Evolutionary conservation across 2,797 vertebrate species (phyloP).

Genomic region (Chiloscyllium punctatum): DNA sequence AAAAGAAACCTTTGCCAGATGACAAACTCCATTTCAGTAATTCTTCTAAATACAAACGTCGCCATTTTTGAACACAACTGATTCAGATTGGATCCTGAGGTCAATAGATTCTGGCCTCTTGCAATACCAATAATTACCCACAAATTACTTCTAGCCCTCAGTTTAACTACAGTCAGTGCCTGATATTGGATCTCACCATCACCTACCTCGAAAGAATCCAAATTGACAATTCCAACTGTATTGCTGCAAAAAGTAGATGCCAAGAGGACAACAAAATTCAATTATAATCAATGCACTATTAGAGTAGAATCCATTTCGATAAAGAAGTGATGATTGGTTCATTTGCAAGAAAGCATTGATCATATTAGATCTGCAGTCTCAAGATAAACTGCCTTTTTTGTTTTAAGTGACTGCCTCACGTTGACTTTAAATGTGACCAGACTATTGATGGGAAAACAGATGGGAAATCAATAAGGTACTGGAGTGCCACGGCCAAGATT

Average conservation of each 20-base stretch:
- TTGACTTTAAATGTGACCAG: neutral
- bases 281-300: conserved; percentile 21
- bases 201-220: neutral
- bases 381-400: conserved; percentile 54
- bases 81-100: neutral
- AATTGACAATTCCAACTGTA: neutral
- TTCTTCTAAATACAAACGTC: neutral
- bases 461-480: conserved; percentile 37
- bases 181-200: neutral
- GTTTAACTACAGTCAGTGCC: neutral
- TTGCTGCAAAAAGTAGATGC: neutral
- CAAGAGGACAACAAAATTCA: conserved; percentile 5
- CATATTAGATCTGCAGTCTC: conserved; percentile 54
- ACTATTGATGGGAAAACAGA: conserved; percentile 37
- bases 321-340: conserved; percentile 22
- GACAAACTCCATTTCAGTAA: neutral
- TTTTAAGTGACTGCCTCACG: conserved; percentile 42
- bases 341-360: conserved; percentile 57
- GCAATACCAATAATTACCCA: neutral
- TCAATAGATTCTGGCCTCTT: neutral
- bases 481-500: conserved; percentile 13
- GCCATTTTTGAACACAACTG: neutral
- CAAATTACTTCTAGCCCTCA: neutral
- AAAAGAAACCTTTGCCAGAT: neutral
- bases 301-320: neutral